A percentile compares a stretch with the other conserved stretches of the same genome.
These are phyloP conservation scores for Aegotheles bennettii DNA, from an alignment of 2,113 vertebrate species.

Conservation along the genomic window DNA sequence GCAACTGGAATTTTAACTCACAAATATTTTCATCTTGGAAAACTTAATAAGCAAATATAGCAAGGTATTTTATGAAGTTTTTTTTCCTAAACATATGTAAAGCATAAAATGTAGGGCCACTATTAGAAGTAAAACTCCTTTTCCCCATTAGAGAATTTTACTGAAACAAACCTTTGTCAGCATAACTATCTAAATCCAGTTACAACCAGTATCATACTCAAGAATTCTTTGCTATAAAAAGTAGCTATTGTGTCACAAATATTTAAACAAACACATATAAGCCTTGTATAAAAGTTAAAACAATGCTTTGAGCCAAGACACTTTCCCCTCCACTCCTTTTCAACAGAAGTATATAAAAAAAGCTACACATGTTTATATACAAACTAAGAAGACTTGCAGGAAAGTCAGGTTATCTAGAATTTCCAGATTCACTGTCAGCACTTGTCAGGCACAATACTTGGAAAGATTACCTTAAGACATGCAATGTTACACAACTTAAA, in stretches of 20 bases:
- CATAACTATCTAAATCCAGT: neutral
- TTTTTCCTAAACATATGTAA: neutral
- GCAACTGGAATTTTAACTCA: neutral
- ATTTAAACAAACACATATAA: neutral
- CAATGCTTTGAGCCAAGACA: neutral
- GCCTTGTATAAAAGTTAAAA: neutral
- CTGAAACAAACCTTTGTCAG: neutral
- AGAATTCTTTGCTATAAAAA: neutral
- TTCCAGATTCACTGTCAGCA: neutral
- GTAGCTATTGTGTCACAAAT: neutral
- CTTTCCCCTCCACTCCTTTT: neutral
- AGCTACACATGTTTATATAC: neutral
- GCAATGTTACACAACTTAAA: neutral
- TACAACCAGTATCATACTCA: neutral
- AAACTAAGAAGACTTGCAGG: neutral
- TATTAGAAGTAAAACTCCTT: neutral
- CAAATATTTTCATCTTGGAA: neutral
- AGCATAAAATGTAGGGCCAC: neutral
- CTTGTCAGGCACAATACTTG: neutral
- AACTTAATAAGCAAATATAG: neutral
- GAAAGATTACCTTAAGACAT: neutral
- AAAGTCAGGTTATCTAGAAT: neutral
- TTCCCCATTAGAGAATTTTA: neutral
- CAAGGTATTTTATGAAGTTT: neutral
- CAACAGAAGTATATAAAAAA: neutral